phyloP scores from a whole-genome alignment of 2,113 vertebrate genomes.

The Carollia perspicillata region DNA sequence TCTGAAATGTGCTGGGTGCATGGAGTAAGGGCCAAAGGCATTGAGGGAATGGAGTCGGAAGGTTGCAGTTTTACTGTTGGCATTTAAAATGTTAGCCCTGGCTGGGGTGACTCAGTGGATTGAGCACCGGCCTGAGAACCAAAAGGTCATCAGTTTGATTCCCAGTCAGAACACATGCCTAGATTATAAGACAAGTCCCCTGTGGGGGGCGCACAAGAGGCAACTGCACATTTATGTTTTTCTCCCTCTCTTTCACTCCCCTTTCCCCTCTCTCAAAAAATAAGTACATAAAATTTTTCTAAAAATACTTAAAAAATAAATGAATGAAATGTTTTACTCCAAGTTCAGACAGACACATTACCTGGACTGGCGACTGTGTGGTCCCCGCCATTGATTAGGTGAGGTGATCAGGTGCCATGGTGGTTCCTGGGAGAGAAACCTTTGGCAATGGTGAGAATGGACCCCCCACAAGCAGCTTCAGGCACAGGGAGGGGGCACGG shows the following conservation, averaged over 20 bases:
- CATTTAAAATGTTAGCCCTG: background rate
- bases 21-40: fast-evolving
- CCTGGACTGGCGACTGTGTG: fast-evolving
- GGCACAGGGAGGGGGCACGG: fast-evolving
- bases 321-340: background rate
- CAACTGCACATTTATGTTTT: no score
- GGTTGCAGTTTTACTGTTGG: background rate
- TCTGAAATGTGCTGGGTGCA: background rate
- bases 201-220: no score
- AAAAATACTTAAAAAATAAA: no score
- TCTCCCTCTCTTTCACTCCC: no score
- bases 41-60: fast-evolving
- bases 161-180: no score
- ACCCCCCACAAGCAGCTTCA: fast-evolving
- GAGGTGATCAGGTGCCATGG: fast-evolving
- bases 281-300: no score
- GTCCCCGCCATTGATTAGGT: background rate
- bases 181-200: no score
- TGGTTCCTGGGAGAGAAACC: fast-evolving
- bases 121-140: no score
- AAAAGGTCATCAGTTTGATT: no score
- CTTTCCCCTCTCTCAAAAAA: no score
- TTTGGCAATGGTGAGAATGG: background rate
- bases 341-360: background rate
- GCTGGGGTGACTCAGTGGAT: no score